Evolutionary conservation across 2,113 vertebrate genomes (phyloP), one percentile per base, ranked within the genome.

Genomic region (Anarrhichthys ocellatus): DNA sequence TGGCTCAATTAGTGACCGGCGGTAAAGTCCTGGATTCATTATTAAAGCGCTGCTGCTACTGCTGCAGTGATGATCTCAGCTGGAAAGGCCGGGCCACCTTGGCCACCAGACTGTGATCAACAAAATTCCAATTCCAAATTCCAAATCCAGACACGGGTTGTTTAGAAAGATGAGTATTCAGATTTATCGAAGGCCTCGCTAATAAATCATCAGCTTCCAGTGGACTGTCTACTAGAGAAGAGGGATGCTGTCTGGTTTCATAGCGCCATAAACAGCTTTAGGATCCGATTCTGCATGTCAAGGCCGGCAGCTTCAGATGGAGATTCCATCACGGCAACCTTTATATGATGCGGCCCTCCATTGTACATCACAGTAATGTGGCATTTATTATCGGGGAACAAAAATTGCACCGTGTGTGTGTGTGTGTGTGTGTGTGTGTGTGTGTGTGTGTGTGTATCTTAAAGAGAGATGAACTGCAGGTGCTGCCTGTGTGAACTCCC

Each of bases 341-440:
- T 90, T 92, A 88, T 76, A 67, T 69, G 89, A 67, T 29, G 73
- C 13, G 72, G 29, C 72, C 36, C 80, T 78, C 74, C 18, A 71
- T 85, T 74, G 48, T 93, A 82, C 85, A 89, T 92, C 92, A 94
- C 82, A 72, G 63, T 86, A 87, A 90, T 89, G 88, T 91, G 83
- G 68, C 89, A 82, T 92, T 91, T 93, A 90, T 90, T 82, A 85
- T 84, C 48, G 3, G 8, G 54, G 34, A 4, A 74, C 66, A 7
- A 46, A 87, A 85, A 86, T 81, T 44, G 68, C 64, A 27, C 10
- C n/a, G 58, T 69, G 48, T 46, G 20, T 54, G 59, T 75, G 36
- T 85, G n/a, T 66, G 38, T 73, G 17, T 36, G 32, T 63, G 17
- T 36, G 17, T 36, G 18, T 76, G 32, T 50, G 65, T 34, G 18